These are phyloP conservation scores for Thumatha senex DNA, from an alignment of 2,888 invertebrate genomes.

Conservation along the genomic window DNA sequence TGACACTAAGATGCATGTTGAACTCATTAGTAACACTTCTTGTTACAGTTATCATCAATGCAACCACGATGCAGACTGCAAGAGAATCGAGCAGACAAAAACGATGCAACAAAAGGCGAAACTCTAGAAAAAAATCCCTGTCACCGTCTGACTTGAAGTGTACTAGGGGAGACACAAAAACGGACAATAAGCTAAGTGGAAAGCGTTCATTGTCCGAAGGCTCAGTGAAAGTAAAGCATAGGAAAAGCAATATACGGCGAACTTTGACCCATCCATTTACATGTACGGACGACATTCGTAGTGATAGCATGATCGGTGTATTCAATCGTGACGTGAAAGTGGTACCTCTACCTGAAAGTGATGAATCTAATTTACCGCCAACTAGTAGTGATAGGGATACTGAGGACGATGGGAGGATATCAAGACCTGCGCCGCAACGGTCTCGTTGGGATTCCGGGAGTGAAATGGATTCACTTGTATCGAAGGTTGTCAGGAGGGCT, in stretches of 20 bases:
- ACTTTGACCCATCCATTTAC: conserved; percentile 79
- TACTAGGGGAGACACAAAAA: conserved; percentile 58
- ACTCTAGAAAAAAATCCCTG: conserved; percentile 78
- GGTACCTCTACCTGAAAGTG: conserved; percentile 66
- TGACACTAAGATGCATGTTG: too few relatives aligned
- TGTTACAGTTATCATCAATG: conserved; percentile 69
- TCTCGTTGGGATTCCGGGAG: conserved; percentile 78
- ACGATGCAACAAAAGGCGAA: conserved; percentile 73
- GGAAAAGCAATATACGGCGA: conserved; percentile 76
- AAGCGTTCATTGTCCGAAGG: conserved; percentile 76
- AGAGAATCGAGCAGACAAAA: conserved; percentile 76
- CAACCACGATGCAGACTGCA: conserved; percentile 72
- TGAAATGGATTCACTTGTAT: conserved; percentile 84
- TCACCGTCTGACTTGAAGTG: conserved; percentile 77
- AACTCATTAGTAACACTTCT: conserved; percentile 15
- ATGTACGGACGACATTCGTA: conserved; percentile 60
- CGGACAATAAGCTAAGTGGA: conserved; percentile 64
- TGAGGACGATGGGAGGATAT: conserved; percentile 71
- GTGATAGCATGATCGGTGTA: conserved; percentile 60
- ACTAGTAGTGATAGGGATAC: conserved; percentile 79
- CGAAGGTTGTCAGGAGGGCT: conserved; percentile 85
- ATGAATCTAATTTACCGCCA: conserved; percentile 75
- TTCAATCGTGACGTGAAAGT: conserved; percentile 62
- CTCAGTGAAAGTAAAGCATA: conserved; percentile 76
- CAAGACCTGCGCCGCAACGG: conserved; percentile 56